Conservation (phyloP, 2,888 invertebrate species). For the Orthosia gothica region DNA sequence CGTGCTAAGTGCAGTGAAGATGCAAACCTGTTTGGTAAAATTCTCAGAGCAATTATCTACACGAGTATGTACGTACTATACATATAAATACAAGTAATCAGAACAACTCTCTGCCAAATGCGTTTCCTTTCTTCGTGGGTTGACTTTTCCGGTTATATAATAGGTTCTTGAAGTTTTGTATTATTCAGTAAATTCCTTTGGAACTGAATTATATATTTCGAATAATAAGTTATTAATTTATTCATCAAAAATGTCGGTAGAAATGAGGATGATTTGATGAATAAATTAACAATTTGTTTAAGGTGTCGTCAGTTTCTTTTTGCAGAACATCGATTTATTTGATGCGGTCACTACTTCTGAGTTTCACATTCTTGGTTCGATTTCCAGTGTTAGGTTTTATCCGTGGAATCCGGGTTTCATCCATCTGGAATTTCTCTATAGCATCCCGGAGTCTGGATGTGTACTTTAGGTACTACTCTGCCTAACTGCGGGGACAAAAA, state of each 20-base stretch:
- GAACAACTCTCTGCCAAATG: not conserved
- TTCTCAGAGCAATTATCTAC: no score
- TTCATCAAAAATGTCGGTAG: constrained; percentile 30
- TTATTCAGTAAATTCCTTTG: constrained; percentile 23
- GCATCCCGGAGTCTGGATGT: no score
- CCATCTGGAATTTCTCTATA: no score
- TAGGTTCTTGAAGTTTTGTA: constrained; percentile 9
- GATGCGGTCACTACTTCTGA: not conserved
- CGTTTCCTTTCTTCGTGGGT: not conserved
- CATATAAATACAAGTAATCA: no score
- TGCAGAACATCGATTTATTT: not conserved
- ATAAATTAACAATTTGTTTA: not conserved
- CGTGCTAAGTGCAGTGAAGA: no score
- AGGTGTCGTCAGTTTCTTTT: not conserved
- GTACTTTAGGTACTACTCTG: no score
- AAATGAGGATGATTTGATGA: not conserved
- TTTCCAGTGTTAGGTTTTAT: no score
- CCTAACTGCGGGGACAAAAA: not conserved
- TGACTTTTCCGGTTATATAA: constrained; percentile 7
- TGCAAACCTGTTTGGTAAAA: no score
- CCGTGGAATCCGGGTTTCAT: no score
- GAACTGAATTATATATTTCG: constrained; percentile 32
- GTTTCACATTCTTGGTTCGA: no score
- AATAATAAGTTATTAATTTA: constrained; percentile 49
- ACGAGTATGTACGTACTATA: no score